These are phyloP conservation scores for Prietella phreatophila DNA, from an alignment of 2,113 vertebrate species.

Conservation along the genomic window DNA sequence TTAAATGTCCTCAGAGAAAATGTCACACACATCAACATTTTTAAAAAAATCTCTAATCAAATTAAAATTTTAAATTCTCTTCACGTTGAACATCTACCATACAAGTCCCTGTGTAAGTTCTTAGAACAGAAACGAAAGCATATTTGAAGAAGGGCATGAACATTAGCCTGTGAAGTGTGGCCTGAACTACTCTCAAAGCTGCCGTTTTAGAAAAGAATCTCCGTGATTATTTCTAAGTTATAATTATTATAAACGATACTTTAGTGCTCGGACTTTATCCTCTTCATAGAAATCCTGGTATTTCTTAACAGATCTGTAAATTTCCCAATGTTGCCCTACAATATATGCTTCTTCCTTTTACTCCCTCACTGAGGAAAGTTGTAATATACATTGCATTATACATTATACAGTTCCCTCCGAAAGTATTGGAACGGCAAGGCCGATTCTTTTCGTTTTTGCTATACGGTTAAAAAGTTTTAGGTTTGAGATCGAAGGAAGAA, in stretches of 20 bases:
- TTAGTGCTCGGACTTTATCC: neutral
- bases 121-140: too few relatives aligned
- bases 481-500: too few relatives aligned
- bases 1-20: neutral
- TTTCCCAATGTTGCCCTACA: neutral
- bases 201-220: too few relatives aligned
- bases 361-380: neutral
- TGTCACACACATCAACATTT: neutral
- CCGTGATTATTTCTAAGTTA: neutral
- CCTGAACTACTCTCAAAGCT: too few relatives aligned
- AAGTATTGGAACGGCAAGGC: too few relatives aligned
- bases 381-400: neutral
- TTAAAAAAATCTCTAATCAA: too few relatives aligned
- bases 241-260: neutral
- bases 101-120: too few relatives aligned
- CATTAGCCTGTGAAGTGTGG: neutral
- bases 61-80: too few relatives aligned
- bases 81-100: too few relatives aligned
- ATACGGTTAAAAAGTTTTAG: neutral
- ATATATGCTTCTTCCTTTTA: neutral
- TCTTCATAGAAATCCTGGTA: neutral
- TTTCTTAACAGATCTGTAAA: neutral
- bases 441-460: too few relatives aligned
- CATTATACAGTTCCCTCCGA: neutral
- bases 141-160: too few relatives aligned